Evolutionary conservation across 2,113 vertebrate genomes (phyloP), one percentile per base, ranked within the genome.

Genomic region (Atractosteus spatula): DNA sequence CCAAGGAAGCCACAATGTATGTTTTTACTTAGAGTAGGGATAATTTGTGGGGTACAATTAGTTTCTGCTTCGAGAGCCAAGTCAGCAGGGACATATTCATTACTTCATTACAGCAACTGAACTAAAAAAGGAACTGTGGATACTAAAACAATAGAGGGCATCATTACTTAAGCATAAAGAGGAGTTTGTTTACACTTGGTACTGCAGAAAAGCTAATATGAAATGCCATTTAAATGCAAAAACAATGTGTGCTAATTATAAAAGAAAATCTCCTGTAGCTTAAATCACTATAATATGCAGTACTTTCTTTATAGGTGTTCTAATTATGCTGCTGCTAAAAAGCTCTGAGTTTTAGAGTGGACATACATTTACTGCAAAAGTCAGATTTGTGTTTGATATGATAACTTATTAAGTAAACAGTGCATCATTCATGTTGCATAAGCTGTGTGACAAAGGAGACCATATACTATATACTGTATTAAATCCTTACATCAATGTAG

Each of bases 11-110:
- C 57, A 59, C 14, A 59, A 16, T 62, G 64, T 74, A 57, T 61
- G 73, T 81, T 54, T 74, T 72, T 77, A 57, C 47, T 79, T 78
- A 55, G 55, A 8, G 69, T 16, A 10, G 43, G 54, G 67, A 55
- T 55, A 16, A 55, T 29, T 55, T 43, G 62, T 65, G 7, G 71
- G 43, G 41, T 62, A 59, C 45, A 63, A 65, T 65, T 55, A 65
- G 55, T 54, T 55, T 63, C 43, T 73, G 6, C 42, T 56, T 68
- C 62, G 44, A 72, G 47, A 55, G 43, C 17, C 6, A 14, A 17
- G 41, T 67, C 55, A 17, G n/a, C 3, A 45, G 55, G 42, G 71
- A 47, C 8, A 41, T 59, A 73, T 59, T 16, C 57, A 13, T 62
- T 73, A 61, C 44, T 13, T 47, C 44, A 73, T 68, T 73, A 68